These are phyloP conservation scores for Halesus radiatus DNA, from an alignment of 1,140 invertebrate species.

Conservation along the genomic window DNA sequence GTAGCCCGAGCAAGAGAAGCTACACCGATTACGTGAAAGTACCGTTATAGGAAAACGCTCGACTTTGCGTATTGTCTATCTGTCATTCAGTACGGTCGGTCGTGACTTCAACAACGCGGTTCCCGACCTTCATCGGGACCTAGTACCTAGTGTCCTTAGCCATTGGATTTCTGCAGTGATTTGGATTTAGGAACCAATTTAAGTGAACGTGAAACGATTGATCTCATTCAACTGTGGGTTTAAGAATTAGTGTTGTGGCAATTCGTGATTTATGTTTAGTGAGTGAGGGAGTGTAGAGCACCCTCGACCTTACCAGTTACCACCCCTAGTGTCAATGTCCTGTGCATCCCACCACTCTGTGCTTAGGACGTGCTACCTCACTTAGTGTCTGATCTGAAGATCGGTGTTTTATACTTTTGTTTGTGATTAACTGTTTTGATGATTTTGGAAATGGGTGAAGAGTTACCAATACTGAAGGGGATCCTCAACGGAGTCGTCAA, in stretches of 20 bases:
- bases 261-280: constrained; percentile 35
- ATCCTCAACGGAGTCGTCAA: constrained; percentile 89
- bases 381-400: constrained; percentile 32
- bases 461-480: constrained; percentile 88
- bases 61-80: constrained; percentile 40
- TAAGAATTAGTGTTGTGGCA: constrained; percentile 23
- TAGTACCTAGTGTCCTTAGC: neutral
- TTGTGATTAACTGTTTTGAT: constrained; percentile 60
- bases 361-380: constrained; percentile 37
- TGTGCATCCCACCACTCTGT: constrained; percentile 10
- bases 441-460: constrained; percentile 82
- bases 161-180: constrained; percentile 18
- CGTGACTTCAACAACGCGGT: constrained; percentile 18
- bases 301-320: neutral
- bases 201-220: constrained; percentile 34
- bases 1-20: constrained; percentile 66
- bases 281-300: constrained; percentile 8
- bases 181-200: constrained; percentile 4
- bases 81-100: constrained; percentile 37
- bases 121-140: constrained; percentile 8
- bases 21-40: constrained; percentile 27
- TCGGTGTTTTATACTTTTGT: constrained; percentile 31
- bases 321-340: constrained; percentile 35
- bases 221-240: constrained; percentile 38
- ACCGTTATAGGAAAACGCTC: constrained; percentile 48